Conservation (phyloP, 2,113 vertebrate genomes). For the Pipra filicauda region DNA sequence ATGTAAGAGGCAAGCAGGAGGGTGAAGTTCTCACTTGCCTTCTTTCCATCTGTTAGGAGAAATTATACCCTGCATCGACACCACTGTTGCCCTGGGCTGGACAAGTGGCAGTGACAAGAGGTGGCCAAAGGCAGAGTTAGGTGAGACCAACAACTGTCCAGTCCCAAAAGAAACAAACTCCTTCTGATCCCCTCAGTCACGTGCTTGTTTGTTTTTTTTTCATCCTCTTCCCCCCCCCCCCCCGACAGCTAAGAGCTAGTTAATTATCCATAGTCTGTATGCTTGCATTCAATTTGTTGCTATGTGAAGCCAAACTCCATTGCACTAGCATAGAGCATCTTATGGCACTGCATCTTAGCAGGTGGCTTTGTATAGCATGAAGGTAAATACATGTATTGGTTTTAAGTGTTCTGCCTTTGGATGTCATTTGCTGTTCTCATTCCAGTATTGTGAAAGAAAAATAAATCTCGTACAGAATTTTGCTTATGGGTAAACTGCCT, state of each 20-base stretch:
- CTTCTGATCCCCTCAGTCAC: background rate
- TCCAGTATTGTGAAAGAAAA: background rate
- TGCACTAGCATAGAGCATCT: background rate
- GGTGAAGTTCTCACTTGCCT: rapidly evolving
- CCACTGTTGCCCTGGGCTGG: background rate
- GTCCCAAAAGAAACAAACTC: background rate
- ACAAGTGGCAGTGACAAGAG: background rate
- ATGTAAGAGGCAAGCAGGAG: background rate
- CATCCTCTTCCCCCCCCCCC: rapidly evolving
- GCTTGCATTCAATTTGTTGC: background rate
- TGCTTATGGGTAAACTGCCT: background rate
- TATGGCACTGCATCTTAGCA: background rate
- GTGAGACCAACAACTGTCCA: background rate
- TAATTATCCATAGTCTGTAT: background rate
- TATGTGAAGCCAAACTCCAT: background rate
- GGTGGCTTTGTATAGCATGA: background rate
- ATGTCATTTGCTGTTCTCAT: background rate
- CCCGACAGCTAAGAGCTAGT: background rate
- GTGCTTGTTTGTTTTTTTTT: background rate
- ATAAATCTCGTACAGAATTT: background rate
- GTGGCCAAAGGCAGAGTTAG: background rate
- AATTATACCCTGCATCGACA: background rate
- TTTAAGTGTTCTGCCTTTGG: background rate
- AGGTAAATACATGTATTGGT: background rate
- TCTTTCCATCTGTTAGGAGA: background rate